phyloP scores from a whole-genome alignment of 1,140 invertebrate species.

The Linepithema humile region DNA sequence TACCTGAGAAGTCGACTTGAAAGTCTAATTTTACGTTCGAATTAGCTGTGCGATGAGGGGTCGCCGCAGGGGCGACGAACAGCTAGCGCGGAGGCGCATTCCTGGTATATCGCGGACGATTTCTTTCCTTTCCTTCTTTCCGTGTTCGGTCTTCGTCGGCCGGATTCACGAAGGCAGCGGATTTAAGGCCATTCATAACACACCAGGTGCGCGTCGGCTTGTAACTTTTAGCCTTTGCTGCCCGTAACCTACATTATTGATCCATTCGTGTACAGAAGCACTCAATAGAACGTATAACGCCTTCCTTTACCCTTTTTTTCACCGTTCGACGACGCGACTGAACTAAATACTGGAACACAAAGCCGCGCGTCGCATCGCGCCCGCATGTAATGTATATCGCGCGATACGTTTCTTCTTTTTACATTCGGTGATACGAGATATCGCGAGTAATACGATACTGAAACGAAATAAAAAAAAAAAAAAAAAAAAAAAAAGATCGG shows the following conservation, averaged over 20 bases:
- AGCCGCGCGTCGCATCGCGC: not conserved
- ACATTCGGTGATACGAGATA: not conserved
- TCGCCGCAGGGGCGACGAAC: not conserved
- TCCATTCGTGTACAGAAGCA: conserved; percentile 38
- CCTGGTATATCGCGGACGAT: not conserved
- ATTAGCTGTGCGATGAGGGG: conserved; percentile 52
- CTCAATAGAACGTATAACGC: not conserved
- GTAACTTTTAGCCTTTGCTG: conserved; percentile 37
- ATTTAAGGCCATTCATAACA: conserved; percentile 51
- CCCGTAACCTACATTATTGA: conserved; percentile 55
- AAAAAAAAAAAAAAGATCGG: not conserved
- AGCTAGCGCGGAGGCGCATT: not conserved
- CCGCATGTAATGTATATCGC: not conserved
- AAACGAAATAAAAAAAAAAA: not conserved
- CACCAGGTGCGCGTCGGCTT: conserved; percentile 43
- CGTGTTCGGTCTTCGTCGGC: conserved; percentile 28
- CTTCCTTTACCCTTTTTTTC: conserved; percentile 3
- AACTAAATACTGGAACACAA: not conserved
- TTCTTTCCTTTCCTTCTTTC: conserved; percentile 34
- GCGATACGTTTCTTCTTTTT: conserved; percentile 12
- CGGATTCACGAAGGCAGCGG: conserved; percentile 48
- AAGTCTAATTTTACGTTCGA: conserved; percentile 67
- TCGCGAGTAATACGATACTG: conserved; percentile 11
- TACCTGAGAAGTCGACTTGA: conserved; percentile 59
- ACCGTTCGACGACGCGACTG: not conserved